These are phyloP conservation scores for Sesia bembeciformis DNA, from an alignment of 2,888 invertebrate species.

Conservation along the genomic window DNA sequence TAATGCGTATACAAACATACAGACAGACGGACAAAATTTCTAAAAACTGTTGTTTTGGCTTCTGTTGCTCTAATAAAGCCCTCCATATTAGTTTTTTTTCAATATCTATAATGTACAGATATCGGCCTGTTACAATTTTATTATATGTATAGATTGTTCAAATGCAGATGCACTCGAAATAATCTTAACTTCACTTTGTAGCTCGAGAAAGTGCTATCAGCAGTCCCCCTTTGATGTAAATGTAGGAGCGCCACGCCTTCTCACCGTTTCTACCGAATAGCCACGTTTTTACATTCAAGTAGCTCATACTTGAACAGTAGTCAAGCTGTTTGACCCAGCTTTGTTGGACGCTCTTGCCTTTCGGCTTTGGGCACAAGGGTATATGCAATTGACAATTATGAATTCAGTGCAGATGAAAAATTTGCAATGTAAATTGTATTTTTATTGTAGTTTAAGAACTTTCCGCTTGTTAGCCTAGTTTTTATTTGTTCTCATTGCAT, in stretches of 20 bases:
- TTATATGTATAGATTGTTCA: too few species aligned
- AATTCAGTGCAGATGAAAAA: not conserved
- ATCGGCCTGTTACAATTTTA: too few species aligned
- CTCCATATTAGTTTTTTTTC: too few species aligned
- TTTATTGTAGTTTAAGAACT: not conserved
- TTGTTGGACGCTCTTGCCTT: conserved; percentile 40
- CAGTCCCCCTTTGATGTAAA: conserved; percentile 61
- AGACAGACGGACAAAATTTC: too few species aligned
- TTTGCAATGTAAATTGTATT: not conserved
- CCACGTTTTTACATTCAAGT: conserved; percentile 65
- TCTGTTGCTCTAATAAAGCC: too few species aligned
- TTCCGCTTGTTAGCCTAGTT: not conserved
- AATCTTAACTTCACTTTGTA: not conserved
- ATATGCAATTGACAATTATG: conserved; percentile 41
- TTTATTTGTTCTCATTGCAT: not conserved
- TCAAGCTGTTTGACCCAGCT: not conserved
- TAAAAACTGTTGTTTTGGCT: too few species aligned
- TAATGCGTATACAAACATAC: too few species aligned
- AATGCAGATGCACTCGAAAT: too few species aligned
- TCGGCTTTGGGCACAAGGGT: conserved; percentile 46
- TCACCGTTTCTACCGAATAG: conserved; percentile 39
- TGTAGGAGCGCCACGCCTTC: conserved; percentile 44
- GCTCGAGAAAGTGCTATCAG: not conserved
- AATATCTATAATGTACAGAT: too few species aligned
- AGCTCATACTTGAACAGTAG: conserved; percentile 46